These are phyloP conservation scores for Corapipo altera DNA, from an alignment of 2,113 vertebrate genomes.

Conservation along the genomic window DNA sequence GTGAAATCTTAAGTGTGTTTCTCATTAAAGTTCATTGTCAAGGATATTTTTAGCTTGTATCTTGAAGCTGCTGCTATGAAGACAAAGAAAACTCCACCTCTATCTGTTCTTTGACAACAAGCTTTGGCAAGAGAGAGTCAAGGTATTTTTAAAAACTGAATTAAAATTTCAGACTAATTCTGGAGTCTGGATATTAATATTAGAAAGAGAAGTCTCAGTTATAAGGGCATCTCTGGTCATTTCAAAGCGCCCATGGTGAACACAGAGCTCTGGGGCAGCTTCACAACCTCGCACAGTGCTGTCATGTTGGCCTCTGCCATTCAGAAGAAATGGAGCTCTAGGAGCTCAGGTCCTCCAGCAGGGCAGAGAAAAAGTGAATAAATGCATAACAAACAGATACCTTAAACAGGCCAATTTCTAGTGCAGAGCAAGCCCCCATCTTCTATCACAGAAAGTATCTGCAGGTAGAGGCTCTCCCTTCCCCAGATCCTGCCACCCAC, in stretches of 20 bases:
- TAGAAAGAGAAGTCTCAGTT: background rate
- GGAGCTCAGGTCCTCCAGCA: background rate
- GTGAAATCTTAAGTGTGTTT: background rate
- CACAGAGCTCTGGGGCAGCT: background rate
- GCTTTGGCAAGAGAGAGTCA: background rate
- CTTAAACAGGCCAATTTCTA: background rate
- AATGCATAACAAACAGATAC: background rate
- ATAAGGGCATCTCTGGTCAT: background rate
- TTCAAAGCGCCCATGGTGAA: background rate
- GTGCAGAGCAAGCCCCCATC: background rate
- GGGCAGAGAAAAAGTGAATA: background rate
- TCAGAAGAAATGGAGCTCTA: background rate
- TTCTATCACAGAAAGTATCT: background rate
- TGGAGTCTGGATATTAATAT: background rate
- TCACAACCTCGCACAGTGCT: background rate
- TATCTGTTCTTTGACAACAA: background rate
- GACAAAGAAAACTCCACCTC: background rate
- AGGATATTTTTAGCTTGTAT: background rate
- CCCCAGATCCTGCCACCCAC: background rate
- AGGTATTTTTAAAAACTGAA: background rate
- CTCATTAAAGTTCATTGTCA: conserved; percentile 4
- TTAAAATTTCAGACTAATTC: background rate
- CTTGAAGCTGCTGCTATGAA: background rate
- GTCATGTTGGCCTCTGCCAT: background rate
- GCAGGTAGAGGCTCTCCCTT: background rate